phyloP scores from a whole-genome alignment of 2,888 invertebrate genomes.

The Colletes collaris region DNA sequence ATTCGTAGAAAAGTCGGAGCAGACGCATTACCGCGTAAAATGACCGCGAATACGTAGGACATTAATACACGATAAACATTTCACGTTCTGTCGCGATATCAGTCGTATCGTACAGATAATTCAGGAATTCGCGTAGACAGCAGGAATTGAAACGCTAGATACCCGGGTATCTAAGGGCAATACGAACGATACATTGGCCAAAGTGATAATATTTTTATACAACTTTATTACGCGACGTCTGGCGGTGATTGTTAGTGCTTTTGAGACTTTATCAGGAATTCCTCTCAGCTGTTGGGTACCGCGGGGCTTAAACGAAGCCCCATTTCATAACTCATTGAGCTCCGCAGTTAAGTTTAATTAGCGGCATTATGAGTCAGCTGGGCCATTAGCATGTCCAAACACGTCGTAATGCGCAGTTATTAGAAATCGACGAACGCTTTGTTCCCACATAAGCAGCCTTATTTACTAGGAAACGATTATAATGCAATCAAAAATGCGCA shows the following conservation, averaged over 20 bases:
- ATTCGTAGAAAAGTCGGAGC: slow-evolving; percentile 24
- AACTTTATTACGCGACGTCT: not conserved
- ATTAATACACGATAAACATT: slow-evolving; percentile 35
- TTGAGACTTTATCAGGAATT: slow-evolving; percentile 11
- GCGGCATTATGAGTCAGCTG: slow-evolving; percentile 44
- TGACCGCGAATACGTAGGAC: slow-evolving; percentile 33
- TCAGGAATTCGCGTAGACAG: slow-evolving; percentile 14
- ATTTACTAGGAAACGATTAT: too few species aligned
- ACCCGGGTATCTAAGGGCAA: not conserved
- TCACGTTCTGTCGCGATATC: slow-evolving; percentile 44
- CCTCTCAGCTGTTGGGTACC: not conserved
- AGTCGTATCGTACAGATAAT: slow-evolving; percentile 50
- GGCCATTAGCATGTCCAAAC: slow-evolving; percentile 33
- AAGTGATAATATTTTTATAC: not conserved
- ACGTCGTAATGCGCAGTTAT: slow-evolving; percentile 21
- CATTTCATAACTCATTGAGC: slow-evolving; percentile 34
- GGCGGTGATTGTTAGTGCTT: not conserved
- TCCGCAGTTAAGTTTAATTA: slow-evolving; percentile 39
- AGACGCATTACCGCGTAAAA: slow-evolving; percentile 39
- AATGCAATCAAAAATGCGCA: too few species aligned
- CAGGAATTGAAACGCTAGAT: slow-evolving; percentile 6
- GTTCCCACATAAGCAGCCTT: not conserved
- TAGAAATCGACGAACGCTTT: slow-evolving; percentile 9
- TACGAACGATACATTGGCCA: not conserved
- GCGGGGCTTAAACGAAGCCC: slow-evolving; percentile 6